Conservation (phyloP, 1,140 invertebrate genomes). For the Yoshiicerus persimilis region DNA sequence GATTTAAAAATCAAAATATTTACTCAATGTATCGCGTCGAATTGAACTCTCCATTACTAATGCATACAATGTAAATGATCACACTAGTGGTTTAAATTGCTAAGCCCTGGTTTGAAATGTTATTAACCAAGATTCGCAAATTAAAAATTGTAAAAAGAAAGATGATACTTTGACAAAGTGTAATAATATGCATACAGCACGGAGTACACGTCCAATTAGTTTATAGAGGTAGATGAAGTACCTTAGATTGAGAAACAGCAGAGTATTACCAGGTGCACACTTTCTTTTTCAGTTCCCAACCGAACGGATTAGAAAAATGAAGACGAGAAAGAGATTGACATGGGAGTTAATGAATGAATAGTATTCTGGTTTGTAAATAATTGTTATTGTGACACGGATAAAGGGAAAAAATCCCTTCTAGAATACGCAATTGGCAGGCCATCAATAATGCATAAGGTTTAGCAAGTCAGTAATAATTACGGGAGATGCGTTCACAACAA, state of each 20-base stretch:
- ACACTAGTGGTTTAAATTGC: too few species aligned
- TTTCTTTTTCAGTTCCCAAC: not conserved
- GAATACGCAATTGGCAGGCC: not conserved
- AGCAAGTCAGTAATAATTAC: not conserved
- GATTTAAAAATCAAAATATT: too few species aligned
- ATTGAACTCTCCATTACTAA: too few species aligned
- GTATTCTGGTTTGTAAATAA: not conserved
- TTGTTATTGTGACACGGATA: not conserved
- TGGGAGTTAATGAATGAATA: not conserved
- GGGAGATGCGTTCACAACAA: not conserved
- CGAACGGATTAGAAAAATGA: not conserved
- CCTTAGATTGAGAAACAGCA: not conserved
- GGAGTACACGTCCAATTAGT: too few species aligned
- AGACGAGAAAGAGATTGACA: not conserved
- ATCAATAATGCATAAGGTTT: not conserved
- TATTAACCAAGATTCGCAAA: too few species aligned
- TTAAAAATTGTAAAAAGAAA: not conserved
- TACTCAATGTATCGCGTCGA: too few species aligned
- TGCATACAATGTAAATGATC: too few species aligned
- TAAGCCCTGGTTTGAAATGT: too few species aligned
- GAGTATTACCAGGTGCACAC: too few species aligned
- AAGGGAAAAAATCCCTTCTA: not conserved
- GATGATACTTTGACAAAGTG: not conserved
- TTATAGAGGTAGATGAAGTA: too few species aligned
- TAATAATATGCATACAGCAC: too few species aligned